Conservation (phyloP, 2,797 vertebrate species). For the Pangasius sanitwongsei region DNA sequence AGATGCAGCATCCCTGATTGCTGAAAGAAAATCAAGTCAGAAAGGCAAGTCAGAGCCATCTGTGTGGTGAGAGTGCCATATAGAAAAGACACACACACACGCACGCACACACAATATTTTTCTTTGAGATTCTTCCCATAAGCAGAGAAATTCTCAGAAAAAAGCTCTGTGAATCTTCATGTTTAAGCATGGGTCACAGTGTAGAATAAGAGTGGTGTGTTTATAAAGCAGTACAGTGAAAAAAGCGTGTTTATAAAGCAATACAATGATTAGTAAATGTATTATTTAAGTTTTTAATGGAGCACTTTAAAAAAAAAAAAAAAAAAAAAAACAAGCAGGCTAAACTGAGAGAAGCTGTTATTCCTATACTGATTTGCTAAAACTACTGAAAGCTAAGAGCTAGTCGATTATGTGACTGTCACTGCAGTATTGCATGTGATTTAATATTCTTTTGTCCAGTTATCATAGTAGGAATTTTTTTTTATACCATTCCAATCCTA, state of each 20-base stretch:
- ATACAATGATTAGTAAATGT: background rate
- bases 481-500: background rate
- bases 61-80: slow-evolving; percentile 21
- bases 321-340: background rate
- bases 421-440: background rate
- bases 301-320: background rate
- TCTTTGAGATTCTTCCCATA: background rate
- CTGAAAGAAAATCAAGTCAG: background rate
- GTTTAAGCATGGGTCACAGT: background rate
- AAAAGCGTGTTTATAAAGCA: background rate
- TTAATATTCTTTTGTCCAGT: background rate
- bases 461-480: background rate
- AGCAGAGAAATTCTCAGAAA: slow-evolving; percentile 1
- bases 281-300: background rate
- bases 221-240: background rate
- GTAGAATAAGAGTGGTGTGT: background rate
- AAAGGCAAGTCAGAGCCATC: slow-evolving; percentile 14
- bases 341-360: background rate
- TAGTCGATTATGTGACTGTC: background rate
- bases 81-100: background rate
- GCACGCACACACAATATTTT: background rate
- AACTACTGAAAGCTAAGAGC: background rate
- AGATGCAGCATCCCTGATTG: slow-evolving; percentile 25
- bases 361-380: background rate
- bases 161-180: background rate